Base-by-base conservation (phyloP, 2,888 invertebrate species). In the Microchrysa polita region DNA sequence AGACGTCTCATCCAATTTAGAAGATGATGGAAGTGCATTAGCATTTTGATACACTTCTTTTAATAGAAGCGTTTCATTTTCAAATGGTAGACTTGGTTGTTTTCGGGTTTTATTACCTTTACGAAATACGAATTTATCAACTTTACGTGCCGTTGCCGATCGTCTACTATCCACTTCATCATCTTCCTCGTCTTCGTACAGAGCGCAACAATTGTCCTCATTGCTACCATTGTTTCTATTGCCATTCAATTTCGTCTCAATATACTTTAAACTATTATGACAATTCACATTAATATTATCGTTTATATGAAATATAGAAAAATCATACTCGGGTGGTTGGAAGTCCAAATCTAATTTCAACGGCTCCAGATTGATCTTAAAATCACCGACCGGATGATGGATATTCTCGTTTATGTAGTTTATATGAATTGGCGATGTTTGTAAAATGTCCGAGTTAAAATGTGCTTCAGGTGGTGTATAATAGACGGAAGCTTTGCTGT, bases 391-490 rank as follows among this genome's bases (percentile, higher is more conserved):
- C 42, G 79, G 80, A 10, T 80, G 79, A 76, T 83, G 82, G 9
- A 82, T 73, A 78, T 82, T 83, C 75, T 84, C 84, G 67, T 83
- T 80, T 53, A 83, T 84, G 72, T 83, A 84, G 63, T 84, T 84
- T 20, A 84, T 84, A 82, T 91, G 91, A 77, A 92, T 88, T 75
- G 80, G 82, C 27, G 84, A 80, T 23, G 81, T 81, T 76, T 87
- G 87, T 74, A 87, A 79, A 73, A 80, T 80, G 55, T 84, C 83
- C 34, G 86, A 87, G 69, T 87, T 87, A 76, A 89, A 42, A 18
- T 63, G 67, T 1, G 90, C 82, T 81, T 92, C 93, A 2, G 92
- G 92, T 12, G 94, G 94, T 63, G 94, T 94, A 85, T 93, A 94
- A 83, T 94, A 94, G 69, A 94, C 88, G 67, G 92, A 92, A 79